phyloP scores from a whole-genome alignment of 2,113 vertebrate genomes.

The Corythaixoides concolor region DNA sequence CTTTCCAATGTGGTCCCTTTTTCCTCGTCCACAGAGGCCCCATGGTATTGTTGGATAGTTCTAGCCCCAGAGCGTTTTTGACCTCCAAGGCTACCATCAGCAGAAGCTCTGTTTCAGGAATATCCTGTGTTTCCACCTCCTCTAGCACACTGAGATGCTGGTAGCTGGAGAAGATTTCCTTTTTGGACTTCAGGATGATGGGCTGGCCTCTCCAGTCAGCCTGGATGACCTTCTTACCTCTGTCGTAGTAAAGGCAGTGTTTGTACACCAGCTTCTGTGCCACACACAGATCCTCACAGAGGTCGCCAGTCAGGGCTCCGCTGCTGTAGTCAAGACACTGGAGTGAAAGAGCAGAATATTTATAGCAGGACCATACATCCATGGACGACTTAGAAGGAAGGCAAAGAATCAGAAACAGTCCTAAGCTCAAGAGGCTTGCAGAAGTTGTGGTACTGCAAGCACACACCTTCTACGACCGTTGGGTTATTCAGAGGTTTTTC shows the following conservation, averaged over 20 bases:
- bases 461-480: not conserved
- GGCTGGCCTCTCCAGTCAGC: slow-evolving; percentile 87
- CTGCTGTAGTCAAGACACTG: slow-evolving; percentile 89
- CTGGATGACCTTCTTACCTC: slow-evolving; percentile 95
- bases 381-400: not conserved
- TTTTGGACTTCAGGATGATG: slow-evolving; percentile 91
- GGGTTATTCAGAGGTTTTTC: not conserved
- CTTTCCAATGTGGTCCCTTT: slow-evolving; percentile 73
- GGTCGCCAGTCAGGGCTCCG: slow-evolving; percentile 83
- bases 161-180: slow-evolving; percentile 91
- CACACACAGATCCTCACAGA: slow-evolving; percentile 92
- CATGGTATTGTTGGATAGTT: slow-evolving; percentile 76
- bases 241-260: slow-evolving; percentile 90
- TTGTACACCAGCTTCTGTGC: slow-evolving; percentile 82
- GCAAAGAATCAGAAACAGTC: not conserved
- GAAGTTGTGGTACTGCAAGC: not conserved
- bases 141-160: slow-evolving; percentile 79
- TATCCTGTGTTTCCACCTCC: slow-evolving; percentile 70
- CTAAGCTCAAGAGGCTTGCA: not conserved
- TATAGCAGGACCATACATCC: not conserved
- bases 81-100: slow-evolving; percentile 88
- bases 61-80: slow-evolving; percentile 85
- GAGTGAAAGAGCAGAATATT: slow-evolving; percentile 38
- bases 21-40: slow-evolving; percentile 76
- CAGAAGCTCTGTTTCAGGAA: slow-evolving; percentile 86